Base-by-base conservation (phyloP, 1,140 invertebrate species). In the Chrysoperla carnea region DNA sequence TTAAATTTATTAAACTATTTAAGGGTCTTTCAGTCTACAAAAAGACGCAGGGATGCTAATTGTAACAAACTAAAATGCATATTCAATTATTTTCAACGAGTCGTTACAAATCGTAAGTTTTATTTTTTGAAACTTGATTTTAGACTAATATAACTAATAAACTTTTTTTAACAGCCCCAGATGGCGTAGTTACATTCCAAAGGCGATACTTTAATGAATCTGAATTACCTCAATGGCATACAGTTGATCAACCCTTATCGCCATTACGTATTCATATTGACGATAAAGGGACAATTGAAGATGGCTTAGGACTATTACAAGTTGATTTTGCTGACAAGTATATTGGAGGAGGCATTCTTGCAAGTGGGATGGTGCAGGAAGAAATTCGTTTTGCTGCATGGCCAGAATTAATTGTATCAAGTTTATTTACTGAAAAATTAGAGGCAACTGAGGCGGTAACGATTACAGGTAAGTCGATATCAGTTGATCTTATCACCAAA, bases 331-430 rank as follows among this genome's bases (percentile, higher is more conserved):
- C 92, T 8, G 95, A 97, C 60, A 89, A 84, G 75, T 87, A 63
- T 61, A 58, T 86, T 8, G 95, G 95, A 11, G 94, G 95, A 28
- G 94, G 94, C 11, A 91, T 97, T 2, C 62, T 99, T 13, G 72
- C 79, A 1, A 63, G 73, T 46, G n/a, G 93, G 93, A 1, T 87
- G 81, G 92, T 97, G 2, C 92, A 99, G 66, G 95, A 99, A 68
- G 95, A 99, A 68, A 98, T 99, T 50, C 69, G 91, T 36, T 98
- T 98, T 62, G 73, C 94, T 5, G 88, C 96, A 45, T 95, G 88
- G 61, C 95, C 95, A 0, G 95, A 99, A 64, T 66, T 98, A 45
- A 69, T 99, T 36, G 64, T 91, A 1, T 75, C 84, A 0, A 74
- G 89, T 58, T 67, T 99, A 1, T 85, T 99, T 48, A 86, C 86